Base-by-base conservation (phyloP, 2,888 invertebrate species). In the Aleiodes leptofemur region DNA sequence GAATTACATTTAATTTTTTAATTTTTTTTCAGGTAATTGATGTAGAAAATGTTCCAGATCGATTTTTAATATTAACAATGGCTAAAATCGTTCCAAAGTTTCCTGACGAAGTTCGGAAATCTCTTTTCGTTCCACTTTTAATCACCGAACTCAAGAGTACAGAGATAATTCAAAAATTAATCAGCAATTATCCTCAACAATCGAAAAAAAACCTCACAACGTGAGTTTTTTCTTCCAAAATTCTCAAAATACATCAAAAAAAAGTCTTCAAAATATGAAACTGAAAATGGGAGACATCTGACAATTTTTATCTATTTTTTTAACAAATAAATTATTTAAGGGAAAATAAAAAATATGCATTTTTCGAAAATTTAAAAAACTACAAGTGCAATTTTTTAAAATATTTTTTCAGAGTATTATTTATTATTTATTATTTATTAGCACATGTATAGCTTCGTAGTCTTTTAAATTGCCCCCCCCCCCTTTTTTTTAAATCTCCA, bases 101-200 rank as follows among this genome's bases (percentile, higher is more conserved):
- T 82, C 84, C 87, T 1, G 83, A 87, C 6, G 87, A 87, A 70
- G 71, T 87, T 0, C 78, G 78, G 38, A 83, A 84, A 61, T 81
- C 82, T 1, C 78, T 88, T 71, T 84, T 83, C 29, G 72, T 82
- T 56, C 86, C 86, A 6, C 71, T 84, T 7, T 74, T 87, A 14
- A 84, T 84, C 76, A 55, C 56, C 4, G 82, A 88, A 68, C 74
- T 87, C 51, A 82, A 82, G 72, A 85, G 87, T 57, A 69, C 78
- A 34, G 74, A 76, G 5, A 31, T 71, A 0, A 70, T 83, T 72
- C 69, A 73, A 0, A 56, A 69, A 16, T 79, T 82, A 13, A 73
- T 79, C 43, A 69, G 75, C 29, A 59, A 29, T 50, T 78, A 74
- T 38, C 14, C 69, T 8, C 7, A 50, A 31, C 56, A 59, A n/a